phyloP scores from a whole-genome alignment of 92 coral and sea anemone genomes.

The Actinostola sp. region DNA sequence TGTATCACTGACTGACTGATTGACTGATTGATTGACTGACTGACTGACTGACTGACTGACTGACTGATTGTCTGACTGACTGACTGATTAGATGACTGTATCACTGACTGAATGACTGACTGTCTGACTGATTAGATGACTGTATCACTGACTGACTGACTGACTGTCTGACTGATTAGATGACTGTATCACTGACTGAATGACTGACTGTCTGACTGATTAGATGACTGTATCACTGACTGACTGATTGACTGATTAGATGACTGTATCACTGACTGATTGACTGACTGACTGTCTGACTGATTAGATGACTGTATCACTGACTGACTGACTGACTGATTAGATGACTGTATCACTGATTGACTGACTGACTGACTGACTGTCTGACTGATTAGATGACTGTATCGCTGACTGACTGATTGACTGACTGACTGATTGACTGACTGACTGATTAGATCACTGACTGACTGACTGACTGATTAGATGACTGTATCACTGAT shows the following conservation, averaged over 20 bases:
- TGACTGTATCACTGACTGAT: background rate
- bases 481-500: too few species aligned
- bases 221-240: background rate
- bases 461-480: background rate
- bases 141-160: background rate
- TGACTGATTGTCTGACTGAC: background rate
- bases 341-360: background rate
- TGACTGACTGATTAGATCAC: background rate
- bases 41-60: background rate
- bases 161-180: background rate
- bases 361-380: constrained; percentile 3
- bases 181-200: too few species aligned
- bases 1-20: background rate
- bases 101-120: background rate
- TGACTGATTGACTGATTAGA: too few species aligned
- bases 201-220: background rate
- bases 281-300: background rate
- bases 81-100: too few species aligned
- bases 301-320: too few species aligned
- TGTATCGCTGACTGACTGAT: background rate
- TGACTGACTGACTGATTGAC: background rate
- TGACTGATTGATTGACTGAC: background rate
- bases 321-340: background rate
- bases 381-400: background rate
- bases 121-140: background rate